phyloP scores from a whole-genome alignment of 2,797 vertebrate species.

The Pogonophryne albipinna region DNA sequence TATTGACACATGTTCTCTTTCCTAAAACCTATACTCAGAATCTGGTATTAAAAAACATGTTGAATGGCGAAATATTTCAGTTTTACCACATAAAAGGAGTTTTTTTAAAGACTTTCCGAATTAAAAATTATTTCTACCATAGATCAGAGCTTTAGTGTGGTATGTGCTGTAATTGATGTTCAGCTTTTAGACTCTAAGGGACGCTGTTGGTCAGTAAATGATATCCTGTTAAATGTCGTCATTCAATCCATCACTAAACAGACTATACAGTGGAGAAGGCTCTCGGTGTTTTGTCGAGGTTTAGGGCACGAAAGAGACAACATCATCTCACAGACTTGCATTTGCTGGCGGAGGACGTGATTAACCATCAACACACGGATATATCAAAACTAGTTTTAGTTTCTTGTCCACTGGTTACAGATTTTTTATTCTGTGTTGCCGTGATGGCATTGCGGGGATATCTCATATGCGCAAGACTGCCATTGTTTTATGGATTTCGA shows the following conservation, averaged over 20 bases:
- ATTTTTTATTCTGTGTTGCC: neutral
- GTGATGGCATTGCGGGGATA: neutral
- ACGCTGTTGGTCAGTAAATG: slow-evolving; percentile 63
- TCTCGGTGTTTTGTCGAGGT: slow-evolving; percentile 12
- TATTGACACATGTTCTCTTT: too few relatives aligned
- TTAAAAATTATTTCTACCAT: neutral
- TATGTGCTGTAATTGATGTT: neutral
- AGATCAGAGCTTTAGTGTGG: neutral
- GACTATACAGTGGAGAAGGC: neutral
- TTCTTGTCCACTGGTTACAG: neutral
- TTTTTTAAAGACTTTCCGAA: too few relatives aligned
- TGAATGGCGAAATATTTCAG: neutral
- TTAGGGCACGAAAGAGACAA: neutral
- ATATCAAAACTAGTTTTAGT: neutral
- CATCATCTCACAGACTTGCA: neutral
- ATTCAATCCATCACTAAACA: neutral
- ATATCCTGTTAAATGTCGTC: neutral
- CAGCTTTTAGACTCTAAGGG: slow-evolving; percentile 49
- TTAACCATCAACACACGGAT: neutral
- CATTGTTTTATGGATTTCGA: slow-evolving; percentile 15
- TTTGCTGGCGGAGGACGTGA: rapidly evolving
- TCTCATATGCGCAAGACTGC: slow-evolving; percentile 10
- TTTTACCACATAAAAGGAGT: neutral
- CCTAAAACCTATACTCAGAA: neutral
- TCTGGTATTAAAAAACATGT: neutral